Base-by-base conservation (phyloP, 92 coral and sea anemone genomes). In the Siderastrea siderea region DNA sequence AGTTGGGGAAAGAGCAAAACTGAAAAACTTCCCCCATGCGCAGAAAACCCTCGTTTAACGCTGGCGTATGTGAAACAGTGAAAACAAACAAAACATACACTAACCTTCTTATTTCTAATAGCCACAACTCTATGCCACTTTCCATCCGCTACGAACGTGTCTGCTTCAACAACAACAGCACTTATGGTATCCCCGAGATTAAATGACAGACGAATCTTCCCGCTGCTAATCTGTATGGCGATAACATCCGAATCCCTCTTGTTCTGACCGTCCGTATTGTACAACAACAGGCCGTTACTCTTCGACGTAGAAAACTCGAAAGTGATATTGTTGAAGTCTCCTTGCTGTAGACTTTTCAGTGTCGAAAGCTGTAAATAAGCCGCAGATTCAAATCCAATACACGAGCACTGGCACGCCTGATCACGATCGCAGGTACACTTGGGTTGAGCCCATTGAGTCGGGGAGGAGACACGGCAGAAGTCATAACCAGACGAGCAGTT, bases 71-170 rank as follows among this genome's bases (percentile, higher is more conserved):
- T 26, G 38, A 26, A 26, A 26, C 38, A 26, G 38, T 26, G 38
- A 26, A 26, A 26, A 26, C 38, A 26, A 26, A 26, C 38, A 65
- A 19, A 10, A 46, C 44, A n/a, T 1, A 74, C 17, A 84, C 93
- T 83, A 61, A 98, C 99, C 98, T 76, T 86, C 67, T 87, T 90
- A 78, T 98, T 87, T 48, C 98, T 90, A n/a, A 95, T 84, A 38
- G 88, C 95, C 11, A 92, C 73, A 63, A 95, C 94, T 59, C 71
- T 91, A 81, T 98, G 99, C 99, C 99, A 98, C 44, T 82, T 82
- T 10, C 99, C 99, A 87, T 98, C 99, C 70, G 91, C 85, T 12
- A 98, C 94, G 55, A 78, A 53, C 64, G 75, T 77, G 73, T 85
- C 93, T 7, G 90, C 87, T 6, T 87, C 67, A 76, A 94, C 84